Evolutionary conservation across 2,113 vertebrate genomes (phyloP).

Genomic region (Nothoprocta pentlandii): DNA sequence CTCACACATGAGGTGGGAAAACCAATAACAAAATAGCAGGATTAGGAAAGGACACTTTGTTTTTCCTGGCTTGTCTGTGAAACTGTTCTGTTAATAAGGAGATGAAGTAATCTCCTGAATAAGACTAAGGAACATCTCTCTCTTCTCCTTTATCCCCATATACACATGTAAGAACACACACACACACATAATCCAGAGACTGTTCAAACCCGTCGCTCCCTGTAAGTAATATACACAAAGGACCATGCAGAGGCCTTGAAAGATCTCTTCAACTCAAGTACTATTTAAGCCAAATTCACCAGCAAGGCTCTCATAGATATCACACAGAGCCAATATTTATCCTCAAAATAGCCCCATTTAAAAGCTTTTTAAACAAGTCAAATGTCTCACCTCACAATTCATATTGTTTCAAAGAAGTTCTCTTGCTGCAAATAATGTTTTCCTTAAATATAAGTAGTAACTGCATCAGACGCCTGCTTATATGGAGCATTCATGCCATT

Average conservation of each 20-base stretch:
- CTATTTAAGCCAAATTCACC: not conserved
- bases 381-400: not conserved
- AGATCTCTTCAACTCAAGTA: not conserved
- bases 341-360: not conserved
- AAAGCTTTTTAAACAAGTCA: not conserved
- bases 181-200: not conserved
- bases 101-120: not conserved
- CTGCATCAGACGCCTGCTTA: not conserved
- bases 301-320: not conserved
- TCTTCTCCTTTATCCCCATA: not conserved
- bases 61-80: constrained; percentile 28
- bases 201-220: not conserved
- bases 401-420: not conserved
- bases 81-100: constrained; percentile 3
- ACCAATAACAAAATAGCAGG: constrained; percentile 46
- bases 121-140: not conserved
- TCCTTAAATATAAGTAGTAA: not conserved
- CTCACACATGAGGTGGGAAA: constrained; percentile 68
- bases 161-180: not conserved
- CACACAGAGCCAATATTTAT: not conserved
- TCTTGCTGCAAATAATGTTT: not conserved
- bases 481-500: not conserved
- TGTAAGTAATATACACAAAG: not conserved
- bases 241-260: not conserved
- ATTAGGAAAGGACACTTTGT: constrained; percentile 37